Conservation (phyloP, 1,140 invertebrate genomes). For the Micrasema minimum region DNA sequence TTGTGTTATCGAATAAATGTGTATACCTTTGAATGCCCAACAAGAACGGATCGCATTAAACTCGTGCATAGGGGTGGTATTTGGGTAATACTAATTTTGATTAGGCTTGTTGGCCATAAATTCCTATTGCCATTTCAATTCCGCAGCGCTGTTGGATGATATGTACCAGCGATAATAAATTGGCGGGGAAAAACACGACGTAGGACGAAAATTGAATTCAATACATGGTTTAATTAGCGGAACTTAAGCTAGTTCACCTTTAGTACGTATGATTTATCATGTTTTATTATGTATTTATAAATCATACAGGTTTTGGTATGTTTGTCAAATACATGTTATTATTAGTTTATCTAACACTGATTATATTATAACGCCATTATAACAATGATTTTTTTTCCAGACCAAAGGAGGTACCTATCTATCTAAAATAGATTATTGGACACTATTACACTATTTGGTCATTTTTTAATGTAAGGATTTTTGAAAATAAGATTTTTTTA, state of each 20-base stretch:
- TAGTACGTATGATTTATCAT: no score
- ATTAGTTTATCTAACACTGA: no score
- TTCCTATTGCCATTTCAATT: conserved; percentile 46
- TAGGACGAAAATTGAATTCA: conserved; percentile 12
- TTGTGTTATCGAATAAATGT: not conserved
- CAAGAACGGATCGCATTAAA: conserved; percentile 26
- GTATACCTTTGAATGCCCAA: conserved; percentile 17
- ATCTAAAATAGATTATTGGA: no score
- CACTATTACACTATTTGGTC: no score
- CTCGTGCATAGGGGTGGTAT: conserved; percentile 10
- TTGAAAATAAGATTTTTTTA: no score
- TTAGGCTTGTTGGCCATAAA: conserved; percentile 46
- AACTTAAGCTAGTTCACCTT: not conserved
- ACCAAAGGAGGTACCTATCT: no score
- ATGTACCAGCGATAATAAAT: conserved; percentile 29
- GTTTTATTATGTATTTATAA: no score
- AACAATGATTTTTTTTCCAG: no score
- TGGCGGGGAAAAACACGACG: conserved; percentile 24
- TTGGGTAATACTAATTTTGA: conserved; percentile 34
- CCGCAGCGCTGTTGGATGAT: conserved; percentile 24
- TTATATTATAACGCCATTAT: no score
- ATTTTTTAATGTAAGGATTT: no score
- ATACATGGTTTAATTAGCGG: conserved; percentile 24
- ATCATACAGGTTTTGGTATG: no score
- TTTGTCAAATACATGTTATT: no score